phyloP scores from a whole-genome alignment of 2,797 vertebrate genomes.

The Kryptolebias ocellatus region DNA sequence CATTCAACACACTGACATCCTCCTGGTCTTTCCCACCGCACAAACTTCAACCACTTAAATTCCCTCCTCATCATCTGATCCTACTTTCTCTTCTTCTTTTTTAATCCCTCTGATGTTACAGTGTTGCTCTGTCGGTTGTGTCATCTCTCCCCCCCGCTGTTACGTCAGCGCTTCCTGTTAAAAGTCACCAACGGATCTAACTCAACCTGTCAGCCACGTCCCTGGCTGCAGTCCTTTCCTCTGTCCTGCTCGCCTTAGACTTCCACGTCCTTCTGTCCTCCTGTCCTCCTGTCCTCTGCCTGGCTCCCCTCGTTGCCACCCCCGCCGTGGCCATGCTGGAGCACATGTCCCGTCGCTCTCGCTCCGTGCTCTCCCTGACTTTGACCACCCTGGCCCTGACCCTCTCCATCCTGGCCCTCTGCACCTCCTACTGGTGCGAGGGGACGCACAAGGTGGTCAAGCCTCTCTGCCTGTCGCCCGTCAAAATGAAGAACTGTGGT shows the following conservation, averaged over 20 bases:
- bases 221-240: constrained; percentile 29
- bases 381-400: constrained; percentile 84
- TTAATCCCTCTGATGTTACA: constrained; percentile 51
- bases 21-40: constrained; percentile 33
- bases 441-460: constrained; percentile 90
- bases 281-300: constrained; percentile 1
- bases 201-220: constrained; percentile 45
- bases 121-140: constrained; percentile 31
- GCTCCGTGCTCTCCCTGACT: constrained; percentile 85
- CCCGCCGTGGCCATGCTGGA: constrained; percentile 77
- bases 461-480: constrained; percentile 87
- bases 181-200: constrained; percentile 63
- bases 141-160: constrained; percentile 27
- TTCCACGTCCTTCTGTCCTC: background rate
- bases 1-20: constrained; percentile 35
- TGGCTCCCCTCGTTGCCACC: constrained; percentile 5
- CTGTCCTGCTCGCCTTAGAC: background rate
- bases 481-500: constrained; percentile 88
- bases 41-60: constrained; percentile 49
- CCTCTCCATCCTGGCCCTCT: constrained; percentile 86
- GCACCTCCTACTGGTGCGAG: constrained; percentile 90
- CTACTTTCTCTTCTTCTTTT: constrained; percentile 10
- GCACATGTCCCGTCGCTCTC: constrained; percentile 79
- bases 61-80: constrained; percentile 50
- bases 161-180: constrained; percentile 43